These are phyloP conservation scores for Luffia ferchaultella DNA, from an alignment of 2,888 invertebrate species.

Conservation along the genomic window DNA sequence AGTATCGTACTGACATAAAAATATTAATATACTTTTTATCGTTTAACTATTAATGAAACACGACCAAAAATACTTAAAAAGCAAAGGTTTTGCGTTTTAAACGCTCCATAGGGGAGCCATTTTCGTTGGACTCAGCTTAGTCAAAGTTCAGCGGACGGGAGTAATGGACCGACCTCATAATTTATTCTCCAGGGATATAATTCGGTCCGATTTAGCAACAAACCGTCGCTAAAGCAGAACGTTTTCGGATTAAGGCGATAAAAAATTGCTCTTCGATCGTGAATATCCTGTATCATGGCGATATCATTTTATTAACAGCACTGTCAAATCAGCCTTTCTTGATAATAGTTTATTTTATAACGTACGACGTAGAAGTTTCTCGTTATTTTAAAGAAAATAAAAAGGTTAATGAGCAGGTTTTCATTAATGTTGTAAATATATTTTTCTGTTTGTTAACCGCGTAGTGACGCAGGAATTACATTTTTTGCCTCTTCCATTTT, in stretches of 20 bases:
- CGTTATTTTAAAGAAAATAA: too few species aligned
- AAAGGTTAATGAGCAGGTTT: too few species aligned
- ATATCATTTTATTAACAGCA: too few species aligned
- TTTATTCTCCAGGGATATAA: constrained; percentile 54
- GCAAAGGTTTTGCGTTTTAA: constrained; percentile 22
- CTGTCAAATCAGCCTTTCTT: too few species aligned
- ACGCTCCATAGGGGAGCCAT: constrained; percentile 48
- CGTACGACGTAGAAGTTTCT: too few species aligned
- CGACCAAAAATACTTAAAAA: not conserved
- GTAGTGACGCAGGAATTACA: too few species aligned
- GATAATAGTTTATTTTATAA: too few species aligned
- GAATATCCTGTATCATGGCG: too few species aligned
- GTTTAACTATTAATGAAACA: not conserved
- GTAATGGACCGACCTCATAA: constrained; percentile 48
- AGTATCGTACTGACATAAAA: not conserved
- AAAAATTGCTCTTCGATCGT: not conserved
- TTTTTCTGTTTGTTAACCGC: too few species aligned
- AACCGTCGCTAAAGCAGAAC: constrained; percentile 16
- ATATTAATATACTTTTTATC: not conserved
- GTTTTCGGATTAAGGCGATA: not conserved
- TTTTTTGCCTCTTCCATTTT: too few species aligned
- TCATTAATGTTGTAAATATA: too few species aligned
- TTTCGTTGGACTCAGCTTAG: constrained; percentile 52
- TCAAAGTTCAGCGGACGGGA: constrained; percentile 53
- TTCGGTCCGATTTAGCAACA: constrained; percentile 49